Base-by-base conservation (phyloP, 2,113 vertebrate species). In the Dasyornis broadbenti region DNA sequence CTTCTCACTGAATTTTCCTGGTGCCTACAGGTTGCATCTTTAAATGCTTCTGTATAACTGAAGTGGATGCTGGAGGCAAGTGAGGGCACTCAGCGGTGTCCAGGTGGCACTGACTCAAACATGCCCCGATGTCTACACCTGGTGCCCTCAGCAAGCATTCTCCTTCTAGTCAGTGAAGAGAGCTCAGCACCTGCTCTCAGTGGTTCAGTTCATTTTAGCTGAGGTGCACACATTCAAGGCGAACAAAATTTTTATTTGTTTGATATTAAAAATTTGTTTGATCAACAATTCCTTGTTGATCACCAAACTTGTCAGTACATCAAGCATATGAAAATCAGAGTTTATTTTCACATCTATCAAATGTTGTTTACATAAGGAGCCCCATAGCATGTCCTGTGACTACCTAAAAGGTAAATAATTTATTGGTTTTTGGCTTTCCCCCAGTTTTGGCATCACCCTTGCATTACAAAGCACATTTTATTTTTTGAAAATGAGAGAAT, bases 391-490 rank as follows among this genome's bases (percentile, higher is more conserved):
- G 27, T 4, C 26, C 15, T 59, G 9, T 69, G 44, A n/a, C 28
- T 70, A n/a, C 27, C 2, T 47, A 70, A 52, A 2, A 52, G 10
- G 33, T 40, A 52, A 73, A 70, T n/a, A 69, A 66, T 76, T 91
- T 23, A 30, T 17, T 68, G 20, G 1, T 15, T 78, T 64, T 42
- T 28, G 6, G 8, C 22, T 78, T 63, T 40, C 40, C 69, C 70
- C 3, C 0, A 26, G 7, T 44, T 81, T 83, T 63, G 23, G 14
- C 19, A 35, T 53, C 28, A 69, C 20, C 8, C 5, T 86, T 35
- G 9, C 0, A 0, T 77, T 80, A 83, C 17, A 73, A 76, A 76
- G 7, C 0, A 0, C 4, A 30, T 73, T 77, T 86, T 21, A 35
- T 45, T 83, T 86, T 50, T 69, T 59, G 13, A 72, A 86, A 76